Evolutionary conservation across 2,797 vertebrate species (phyloP), one percentile per base, ranked within the genome.

Genomic region (Artibeus jamaicensis): DNA sequence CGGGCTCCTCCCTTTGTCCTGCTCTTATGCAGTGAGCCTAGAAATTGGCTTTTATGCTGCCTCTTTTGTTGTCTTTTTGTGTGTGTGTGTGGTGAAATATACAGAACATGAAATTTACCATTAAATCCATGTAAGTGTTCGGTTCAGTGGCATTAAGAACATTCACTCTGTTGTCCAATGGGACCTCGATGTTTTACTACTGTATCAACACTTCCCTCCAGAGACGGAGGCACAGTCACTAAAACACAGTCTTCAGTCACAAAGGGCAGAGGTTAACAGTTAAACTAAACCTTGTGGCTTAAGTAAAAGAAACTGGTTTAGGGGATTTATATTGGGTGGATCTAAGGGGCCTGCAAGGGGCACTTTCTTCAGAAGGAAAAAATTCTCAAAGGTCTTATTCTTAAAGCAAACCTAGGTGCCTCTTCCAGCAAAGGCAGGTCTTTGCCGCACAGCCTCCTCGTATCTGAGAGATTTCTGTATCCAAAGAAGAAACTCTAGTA

Each of bases 371-470:
- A 95, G 79, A 95, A 84, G 88, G 76, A 95, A 91, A 95, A 59
- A 91, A 96, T 94, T 95, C 86, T 92, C 93, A 96, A 97, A 86
- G 95, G 87, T 92, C 71, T 93, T 89, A 88, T 62, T 97, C 97
- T 97, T 59, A 68, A 97, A 97, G 97, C 97, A 92, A 83, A 97
- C 94, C 96, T 59, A 95, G 94, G 94, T 96, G 68, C 96, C 93
- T 98, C 96, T 94, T 97, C 93, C 96, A 97, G 86, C 96, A 98
- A 98, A 88, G 97, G 96, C 96, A 19, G 77, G 9, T 93, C 96
- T 96, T 97, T 95, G 93, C 96, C 96, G 96, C 91, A 93, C 94
- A 95, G 94, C 89, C 89, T 94, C 78, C 96, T 97, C 68, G 91
- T 84, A 55, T 96, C 97, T 96, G 94, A 96, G 97, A 96, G 95